A percentile compares a stretch with the other conserved stretches of the same genome.
phyloP scores from a whole-genome alignment of 1,140 invertebrate species.

The Calliopsis andreniformis region DNA sequence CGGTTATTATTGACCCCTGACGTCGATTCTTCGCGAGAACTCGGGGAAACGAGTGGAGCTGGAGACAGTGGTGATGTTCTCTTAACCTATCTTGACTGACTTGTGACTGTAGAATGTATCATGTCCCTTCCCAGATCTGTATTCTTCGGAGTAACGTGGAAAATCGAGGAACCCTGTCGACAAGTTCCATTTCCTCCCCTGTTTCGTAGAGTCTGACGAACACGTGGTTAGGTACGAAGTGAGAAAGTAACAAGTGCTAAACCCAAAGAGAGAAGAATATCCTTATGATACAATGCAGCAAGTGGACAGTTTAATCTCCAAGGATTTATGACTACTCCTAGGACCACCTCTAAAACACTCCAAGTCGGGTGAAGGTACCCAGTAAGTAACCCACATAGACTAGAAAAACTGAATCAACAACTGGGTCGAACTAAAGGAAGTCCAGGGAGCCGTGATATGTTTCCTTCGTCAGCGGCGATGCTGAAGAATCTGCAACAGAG shows the following conservation, averaged over 20 bases:
- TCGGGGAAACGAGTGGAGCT: not conserved
- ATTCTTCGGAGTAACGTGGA: not conserved
- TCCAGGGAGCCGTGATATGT: conserved; percentile 70
- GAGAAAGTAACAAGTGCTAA: too few relatives aligned
- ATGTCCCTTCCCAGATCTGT: not conserved
- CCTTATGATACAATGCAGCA: too few relatives aligned
- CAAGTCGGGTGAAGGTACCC: too few relatives aligned
- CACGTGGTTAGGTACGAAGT: too few relatives aligned
- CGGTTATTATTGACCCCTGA: not conserved
- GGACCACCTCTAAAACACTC: too few relatives aligned
- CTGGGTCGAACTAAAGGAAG: not conserved
- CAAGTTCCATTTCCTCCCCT: not conserved
- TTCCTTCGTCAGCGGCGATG: conserved; percentile 79
- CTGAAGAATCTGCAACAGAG: conserved; percentile 79
- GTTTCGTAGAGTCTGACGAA: not conserved
- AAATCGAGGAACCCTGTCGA: not conserved
- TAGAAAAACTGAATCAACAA: too few relatives aligned
- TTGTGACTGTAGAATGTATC: not conserved
- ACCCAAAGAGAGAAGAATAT: too few relatives aligned
- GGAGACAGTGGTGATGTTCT: not conserved
- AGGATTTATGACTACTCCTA: too few relatives aligned
- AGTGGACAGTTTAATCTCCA: too few relatives aligned
- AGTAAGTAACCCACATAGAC: too few relatives aligned
- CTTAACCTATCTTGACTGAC: not conserved
- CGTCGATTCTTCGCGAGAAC: not conserved